Evolutionary conservation across 1,140 invertebrate species (phyloP), one percentile per base, ranked within the genome.

Genomic region (Phymorhynchus buccinoides): DNA sequence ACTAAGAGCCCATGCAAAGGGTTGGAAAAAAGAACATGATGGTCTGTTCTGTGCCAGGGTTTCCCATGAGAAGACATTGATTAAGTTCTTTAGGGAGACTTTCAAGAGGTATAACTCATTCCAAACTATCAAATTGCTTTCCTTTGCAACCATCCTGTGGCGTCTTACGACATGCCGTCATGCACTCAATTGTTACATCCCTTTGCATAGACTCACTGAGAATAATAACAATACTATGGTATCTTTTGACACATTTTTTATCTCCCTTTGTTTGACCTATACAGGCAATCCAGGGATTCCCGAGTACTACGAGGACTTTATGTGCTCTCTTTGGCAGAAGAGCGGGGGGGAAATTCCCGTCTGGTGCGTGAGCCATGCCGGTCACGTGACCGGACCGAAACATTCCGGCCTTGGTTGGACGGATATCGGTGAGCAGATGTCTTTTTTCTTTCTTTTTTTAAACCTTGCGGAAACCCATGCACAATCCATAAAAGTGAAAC

Each of bases 341-440:
- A 93, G 91, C 81, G 87, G 94, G 7, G 88, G 91, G 27, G 92
- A 94, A 80, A 93, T 95, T 79, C 95, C 96, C 48, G 95, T 97
- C 6, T 96, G 96, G 96, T 94, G 95, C 39, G 87, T 96, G 86
- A 96, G 96, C 84, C 96, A 97, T 93, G 96, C 94, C 52, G 95
- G 95, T n/a, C 95, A 94, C 91, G 88, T 92, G 7, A 73, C 86
- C 7, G 86, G 86, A 32, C 87, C 87, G 41, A 87, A 86, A 16
- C 56, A 82, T 18, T 37, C 71, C 22, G 27, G 52, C 37, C 41
- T 83, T 3, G 62, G 52, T 2, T 66, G 86, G 48, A 83, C 66
- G 1, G 81, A 86, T 48, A 79, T 86, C 42, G 77, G 87, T 85
- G 75, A 87, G 84, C 22, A 30, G 9, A 32, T 30, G 16, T 32